Evolutionary conservation across 2,113 vertebrate species (phyloP).

Genomic region (Parus major): DNA sequence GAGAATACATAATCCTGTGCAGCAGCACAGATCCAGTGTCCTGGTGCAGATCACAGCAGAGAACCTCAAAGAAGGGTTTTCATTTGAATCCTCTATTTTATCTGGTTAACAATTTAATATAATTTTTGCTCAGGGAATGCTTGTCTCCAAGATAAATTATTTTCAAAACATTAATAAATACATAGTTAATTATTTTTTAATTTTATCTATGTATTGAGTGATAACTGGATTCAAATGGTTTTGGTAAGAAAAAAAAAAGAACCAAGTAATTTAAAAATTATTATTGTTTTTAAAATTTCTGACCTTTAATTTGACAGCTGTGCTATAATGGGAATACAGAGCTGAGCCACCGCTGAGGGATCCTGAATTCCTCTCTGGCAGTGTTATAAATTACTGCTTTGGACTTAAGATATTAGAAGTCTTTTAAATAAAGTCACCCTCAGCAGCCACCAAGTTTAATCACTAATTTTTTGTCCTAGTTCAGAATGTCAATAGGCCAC

Average conservation of each 20-base stretch:
- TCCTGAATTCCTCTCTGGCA: not conserved
- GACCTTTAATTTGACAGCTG: not conserved
- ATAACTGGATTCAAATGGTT: not conserved
- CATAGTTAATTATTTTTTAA: not conserved
- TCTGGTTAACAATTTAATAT: not conserved
- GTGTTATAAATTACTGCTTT: not conserved
- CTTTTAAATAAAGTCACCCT: not conserved
- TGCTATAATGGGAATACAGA: not conserved
- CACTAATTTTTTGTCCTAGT: not conserved
- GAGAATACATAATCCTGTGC: not conserved
- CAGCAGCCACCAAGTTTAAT: not conserved
- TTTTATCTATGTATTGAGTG: not conserved
- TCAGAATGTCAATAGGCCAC: not conserved
- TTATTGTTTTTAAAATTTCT: not conserved
- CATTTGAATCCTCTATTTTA: not conserved
- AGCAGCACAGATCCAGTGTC: not conserved
- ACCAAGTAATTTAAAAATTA: not conserved
- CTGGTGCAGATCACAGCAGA: not conserved
- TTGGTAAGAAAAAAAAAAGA: not conserved
- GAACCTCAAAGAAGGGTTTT: not conserved
- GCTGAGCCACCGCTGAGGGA: not conserved
- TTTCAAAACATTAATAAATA: not conserved
- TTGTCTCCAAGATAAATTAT: not conserved
- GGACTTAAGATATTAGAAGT: not conserved
- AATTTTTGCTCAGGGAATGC: not conserved